These are phyloP conservation scores for Drosophila subpulchrella DNA, from an alignment of 1,140 invertebrate species.

Conservation along the genomic window DNA sequence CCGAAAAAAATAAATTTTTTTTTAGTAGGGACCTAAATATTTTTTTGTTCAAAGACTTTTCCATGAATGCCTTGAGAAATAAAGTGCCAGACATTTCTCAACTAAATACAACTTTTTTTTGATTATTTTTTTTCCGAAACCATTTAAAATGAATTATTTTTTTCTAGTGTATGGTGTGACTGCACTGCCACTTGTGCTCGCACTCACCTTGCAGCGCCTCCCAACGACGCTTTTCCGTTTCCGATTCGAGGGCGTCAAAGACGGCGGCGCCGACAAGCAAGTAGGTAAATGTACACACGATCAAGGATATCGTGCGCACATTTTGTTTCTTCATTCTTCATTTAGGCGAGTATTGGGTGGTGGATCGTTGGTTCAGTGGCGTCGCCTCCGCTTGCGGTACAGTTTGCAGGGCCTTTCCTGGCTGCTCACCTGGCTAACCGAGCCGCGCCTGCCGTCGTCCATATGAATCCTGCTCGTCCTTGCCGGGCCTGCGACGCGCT, in stretches of 20 bases:
- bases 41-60: too few relatives aligned
- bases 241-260: slow-evolving; percentile 98
- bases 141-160: neutral
- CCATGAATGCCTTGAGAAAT: too few relatives aligned
- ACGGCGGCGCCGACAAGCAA: slow-evolving; percentile 99
- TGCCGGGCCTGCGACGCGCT: slow-evolving; percentile 19
- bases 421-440: slow-evolving; percentile 34
- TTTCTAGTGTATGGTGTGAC: neutral
- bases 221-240: slow-evolving; percentile 94
- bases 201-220: slow-evolving; percentile 91
- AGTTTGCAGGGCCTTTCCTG: slow-evolving; percentile 33
- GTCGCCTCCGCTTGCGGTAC: slow-evolving; percentile 62
- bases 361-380: slow-evolving; percentile 61
- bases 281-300: slow-evolving; percentile 99
- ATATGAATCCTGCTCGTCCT: slow-evolving; percentile 42
- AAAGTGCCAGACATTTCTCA: too few relatives aligned
- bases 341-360: slow-evolving; percentile 81
- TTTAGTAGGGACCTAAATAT: too few relatives aligned
- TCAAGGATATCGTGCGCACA: slow-evolving; percentile 98
- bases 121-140: too few relatives aligned
- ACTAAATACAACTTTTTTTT: too few relatives aligned
- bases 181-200: neutral
- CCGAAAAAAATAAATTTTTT: too few relatives aligned
- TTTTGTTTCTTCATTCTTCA: slow-evolving; percentile 97
- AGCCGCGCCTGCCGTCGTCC: slow-evolving; percentile 44